Percentiles rank a stretch among this genome's conserved stretches.
Conservation (phyloP, 2,113 vertebrate genomes). For the Microtus pennsylvanicus region DNA sequence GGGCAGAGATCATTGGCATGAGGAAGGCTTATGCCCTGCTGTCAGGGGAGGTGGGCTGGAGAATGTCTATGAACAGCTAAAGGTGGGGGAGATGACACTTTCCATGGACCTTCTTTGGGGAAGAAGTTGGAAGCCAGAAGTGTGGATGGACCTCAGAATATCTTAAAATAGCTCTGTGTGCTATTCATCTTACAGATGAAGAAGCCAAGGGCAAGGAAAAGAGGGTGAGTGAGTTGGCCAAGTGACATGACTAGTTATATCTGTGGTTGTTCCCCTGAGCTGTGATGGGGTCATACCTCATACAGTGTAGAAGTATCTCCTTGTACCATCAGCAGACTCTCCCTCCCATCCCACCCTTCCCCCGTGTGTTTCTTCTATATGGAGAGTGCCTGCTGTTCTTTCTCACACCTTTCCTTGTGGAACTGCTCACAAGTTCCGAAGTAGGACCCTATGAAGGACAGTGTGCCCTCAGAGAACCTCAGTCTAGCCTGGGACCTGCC, state of each 20-base stretch:
- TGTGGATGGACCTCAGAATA: not conserved
- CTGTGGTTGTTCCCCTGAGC: not conserved
- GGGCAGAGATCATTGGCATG: not conserved
- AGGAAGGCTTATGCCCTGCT: not conserved
- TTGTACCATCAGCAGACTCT: not conserved
- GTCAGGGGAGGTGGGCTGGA: not conserved
- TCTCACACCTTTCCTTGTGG: not conserved
- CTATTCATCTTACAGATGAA: conserved; percentile 17
- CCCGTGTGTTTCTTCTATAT: not conserved
- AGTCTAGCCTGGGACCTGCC: not conserved
- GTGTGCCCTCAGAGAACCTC: not conserved
- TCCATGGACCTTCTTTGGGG: not conserved
- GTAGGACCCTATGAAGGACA: not conserved
- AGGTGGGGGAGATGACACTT: not conserved
- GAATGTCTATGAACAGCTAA: not conserved
- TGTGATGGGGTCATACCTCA: not conserved
- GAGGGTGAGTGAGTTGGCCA: not conserved
- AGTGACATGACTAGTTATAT: not conserved
- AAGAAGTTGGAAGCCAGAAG: not conserved
- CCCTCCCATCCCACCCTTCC: too few relatives aligned
- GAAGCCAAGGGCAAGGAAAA: not conserved
- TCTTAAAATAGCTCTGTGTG: not conserved
- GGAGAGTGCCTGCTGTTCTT: not conserved
- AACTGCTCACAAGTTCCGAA: not conserved
- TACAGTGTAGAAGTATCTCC: not conserved